Evolutionary conservation across 2,113 vertebrate genomes (phyloP), one percentile per base, ranked within the genome.

Genomic region (Todiramphus saurophagus): DNA sequence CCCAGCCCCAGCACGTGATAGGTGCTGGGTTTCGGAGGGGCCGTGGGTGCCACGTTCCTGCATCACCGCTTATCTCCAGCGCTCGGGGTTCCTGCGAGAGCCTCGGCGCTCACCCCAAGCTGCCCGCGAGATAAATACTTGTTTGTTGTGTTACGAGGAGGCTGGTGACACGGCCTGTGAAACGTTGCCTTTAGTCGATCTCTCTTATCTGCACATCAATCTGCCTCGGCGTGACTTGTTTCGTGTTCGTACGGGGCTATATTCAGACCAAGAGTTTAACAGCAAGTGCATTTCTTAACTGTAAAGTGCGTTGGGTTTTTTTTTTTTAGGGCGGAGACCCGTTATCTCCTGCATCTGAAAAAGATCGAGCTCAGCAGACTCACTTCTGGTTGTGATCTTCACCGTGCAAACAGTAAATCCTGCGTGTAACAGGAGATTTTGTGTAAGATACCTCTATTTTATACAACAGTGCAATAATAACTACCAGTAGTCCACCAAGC

Each of bases 211-310:
- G 5, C 76, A 46, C 56, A 67, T 55, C 83, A 9, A 27, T 75
- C 73, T 87, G 83, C 69, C 78, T 35, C 3, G 0, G 15, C 2
- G 1, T 1, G 5, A 30, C 79, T 73, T 69, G 76, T 14, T 81
- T 62, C 5, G 3, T 23, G 25, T 48, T 31, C 2, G 4, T 41
- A 44, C 1, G 1, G 69, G 66, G 37, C 56, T 64, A 23, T 13
- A 53, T 35, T 91, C n/a, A 41, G 85, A 87, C 25, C 70, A 53
- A 30, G 25, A 87, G 69, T 59, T 94, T 28, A 94, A 90, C 80
- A 83, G 91, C 69, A 44, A 72, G 20, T 31, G 73, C 63, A 33
- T 46, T 93, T 95, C 83, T 92, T 16, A 91, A 91, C 87, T 83
- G 66, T n/a, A 76, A 84, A 64, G 67, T 43, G 48, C 23, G 62